These are phyloP conservation scores for Lepus timidus DNA, from an alignment of 2,113 vertebrate species.

Conservation along the genomic window DNA sequence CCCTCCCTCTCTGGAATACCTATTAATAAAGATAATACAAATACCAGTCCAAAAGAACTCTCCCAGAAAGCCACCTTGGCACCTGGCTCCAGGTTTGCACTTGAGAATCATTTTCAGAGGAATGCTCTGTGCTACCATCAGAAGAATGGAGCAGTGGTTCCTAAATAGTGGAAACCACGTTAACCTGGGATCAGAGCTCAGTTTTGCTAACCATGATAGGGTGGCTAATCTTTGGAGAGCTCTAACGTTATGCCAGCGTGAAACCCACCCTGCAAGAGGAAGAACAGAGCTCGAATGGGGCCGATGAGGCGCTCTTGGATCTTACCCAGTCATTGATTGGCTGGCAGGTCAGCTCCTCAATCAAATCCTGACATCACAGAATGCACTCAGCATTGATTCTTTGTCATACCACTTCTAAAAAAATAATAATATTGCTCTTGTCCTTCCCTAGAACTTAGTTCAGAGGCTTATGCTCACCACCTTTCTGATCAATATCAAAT, in stretches of 20 bases:
- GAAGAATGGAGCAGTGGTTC: not conserved
- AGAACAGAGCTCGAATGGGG: slow-evolving; percentile 54
- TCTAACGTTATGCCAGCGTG: slow-evolving; percentile 57
- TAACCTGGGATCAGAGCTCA: slow-evolving; percentile 49
- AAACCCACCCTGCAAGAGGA: slow-evolving; percentile 33
- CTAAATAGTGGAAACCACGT: slow-evolving; percentile 71
- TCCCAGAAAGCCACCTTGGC: not conserved
- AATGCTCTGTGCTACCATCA: not conserved
- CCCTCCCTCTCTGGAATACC: not conserved
- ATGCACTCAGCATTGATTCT: slow-evolving; percentile 1
- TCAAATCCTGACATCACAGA: slow-evolving; percentile 52
- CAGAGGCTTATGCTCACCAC: not conserved
- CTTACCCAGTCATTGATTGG: slow-evolving; percentile 25
- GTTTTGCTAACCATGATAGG: slow-evolving; percentile 69
- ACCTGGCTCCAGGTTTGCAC: not conserved
- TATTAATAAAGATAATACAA: not conserved
- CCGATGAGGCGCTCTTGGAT: not conserved
- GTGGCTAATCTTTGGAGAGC: slow-evolving; percentile 71
- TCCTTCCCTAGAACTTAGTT: not conserved
- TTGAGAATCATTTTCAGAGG: not conserved
- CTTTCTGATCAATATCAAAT: slow-evolving; percentile 9
- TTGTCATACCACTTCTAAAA: slow-evolving; percentile 50
- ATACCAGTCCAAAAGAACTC: not conserved
- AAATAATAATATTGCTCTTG: not conserved
- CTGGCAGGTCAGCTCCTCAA: slow-evolving; percentile 19